Evolutionary conservation across 2,888 invertebrate species (phyloP).

Genomic region (Drosophila histrio): DNA sequence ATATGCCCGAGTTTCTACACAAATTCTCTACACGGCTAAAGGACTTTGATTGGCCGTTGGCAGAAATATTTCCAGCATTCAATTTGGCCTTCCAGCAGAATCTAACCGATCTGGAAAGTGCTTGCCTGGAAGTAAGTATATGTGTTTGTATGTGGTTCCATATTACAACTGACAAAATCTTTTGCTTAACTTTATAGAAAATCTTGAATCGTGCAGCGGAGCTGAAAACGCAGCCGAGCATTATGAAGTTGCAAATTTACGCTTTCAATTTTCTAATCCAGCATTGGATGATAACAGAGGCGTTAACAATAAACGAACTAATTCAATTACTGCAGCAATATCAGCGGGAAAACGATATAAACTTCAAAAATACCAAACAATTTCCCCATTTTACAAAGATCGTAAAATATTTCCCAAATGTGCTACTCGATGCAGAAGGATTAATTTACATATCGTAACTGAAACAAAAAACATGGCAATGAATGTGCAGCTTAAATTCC

Average conservation of each 20-base stretch:
- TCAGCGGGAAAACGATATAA: constrained; percentile 41
- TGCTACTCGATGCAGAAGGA: constrained; percentile 51
- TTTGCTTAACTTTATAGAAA: constrained; percentile 30
- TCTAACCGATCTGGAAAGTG: constrained; percentile 45
- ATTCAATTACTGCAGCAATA: constrained; percentile 38
- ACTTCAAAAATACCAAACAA: constrained; percentile 38
- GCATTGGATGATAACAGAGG: constrained; percentile 36
- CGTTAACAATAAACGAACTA: constrained; percentile 17
- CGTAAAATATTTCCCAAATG: constrained; percentile 41
- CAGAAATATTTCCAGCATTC: constrained; percentile 48
- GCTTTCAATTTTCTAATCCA: constrained; percentile 56
- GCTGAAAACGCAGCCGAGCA: constrained; percentile 11
- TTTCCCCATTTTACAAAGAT: constrained; percentile 59
- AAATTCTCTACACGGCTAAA: constrained; percentile 27
- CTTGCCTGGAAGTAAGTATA: constrained; percentile 40
- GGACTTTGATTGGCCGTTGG: constrained; percentile 38
- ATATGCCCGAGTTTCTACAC: constrained; percentile 48
- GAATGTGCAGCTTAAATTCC: too few species aligned
- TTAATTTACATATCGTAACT: constrained; percentile 18
- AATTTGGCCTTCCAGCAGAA: constrained; percentile 58
- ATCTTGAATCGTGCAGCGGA: constrained; percentile 29
- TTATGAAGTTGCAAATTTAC: constrained; percentile 48
- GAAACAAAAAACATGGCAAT: too few species aligned
- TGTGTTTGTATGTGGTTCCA: neutral
- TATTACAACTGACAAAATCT: neutral